Evolutionary conservation across 2,888 invertebrate species (phyloP).

Genomic region (Idaea straminata): DNA sequence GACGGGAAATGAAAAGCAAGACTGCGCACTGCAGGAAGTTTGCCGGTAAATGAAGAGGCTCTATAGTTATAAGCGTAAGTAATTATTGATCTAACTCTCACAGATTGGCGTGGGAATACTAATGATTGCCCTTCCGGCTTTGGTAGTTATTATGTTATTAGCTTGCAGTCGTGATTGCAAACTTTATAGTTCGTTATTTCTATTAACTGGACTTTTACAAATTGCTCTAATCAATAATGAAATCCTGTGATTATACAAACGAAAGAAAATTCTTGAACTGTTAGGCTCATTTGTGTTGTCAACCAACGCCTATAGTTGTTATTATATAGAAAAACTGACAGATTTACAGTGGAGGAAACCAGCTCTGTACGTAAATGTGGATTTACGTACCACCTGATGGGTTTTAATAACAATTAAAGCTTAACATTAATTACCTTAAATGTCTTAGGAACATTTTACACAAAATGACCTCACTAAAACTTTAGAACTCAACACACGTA

Average conservation of each 20-base stretch:
- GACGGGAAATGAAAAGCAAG: neutral
- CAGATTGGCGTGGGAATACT: neutral
- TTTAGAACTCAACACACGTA: neutral
- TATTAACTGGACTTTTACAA: neutral
- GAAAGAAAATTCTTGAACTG: neutral
- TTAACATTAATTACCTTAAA: neutral
- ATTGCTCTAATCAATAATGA: neutral
- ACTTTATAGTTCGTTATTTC: neutral
- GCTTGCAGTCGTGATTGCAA: neutral
- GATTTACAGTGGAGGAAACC: no score
- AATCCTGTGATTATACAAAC: neutral
- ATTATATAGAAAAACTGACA: no score
- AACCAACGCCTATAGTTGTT: no score
- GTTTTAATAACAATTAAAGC: neutral
- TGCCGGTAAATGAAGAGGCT: neutral
- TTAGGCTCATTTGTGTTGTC: no score
- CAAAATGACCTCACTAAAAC: neutral
- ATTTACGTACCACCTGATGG: neutral
- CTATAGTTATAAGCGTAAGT: neutral
- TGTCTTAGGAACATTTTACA: neutral
- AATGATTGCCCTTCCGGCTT: neutral
- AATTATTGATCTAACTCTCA: neutral
- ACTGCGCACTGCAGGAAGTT: neutral
- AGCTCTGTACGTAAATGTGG: neutral
- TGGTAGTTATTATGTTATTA: neutral